Percentiles rank a stretch among this genome's conserved stretches.
Conservation (phyloP, 2,888 invertebrate genomes). For the Opisthograptis luteolata region DNA sequence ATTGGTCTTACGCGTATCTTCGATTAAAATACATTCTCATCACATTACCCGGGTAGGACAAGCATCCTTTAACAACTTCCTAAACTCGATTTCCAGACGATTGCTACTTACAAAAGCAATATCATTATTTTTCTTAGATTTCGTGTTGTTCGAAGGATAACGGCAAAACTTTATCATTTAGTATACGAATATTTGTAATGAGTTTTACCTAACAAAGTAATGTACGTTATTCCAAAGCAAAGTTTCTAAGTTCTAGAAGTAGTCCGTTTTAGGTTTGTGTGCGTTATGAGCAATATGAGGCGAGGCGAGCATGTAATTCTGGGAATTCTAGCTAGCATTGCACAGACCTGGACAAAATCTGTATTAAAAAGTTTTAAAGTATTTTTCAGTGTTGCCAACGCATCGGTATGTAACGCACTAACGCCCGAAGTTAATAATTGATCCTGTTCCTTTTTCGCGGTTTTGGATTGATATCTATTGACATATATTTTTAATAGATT, state of each 20-base stretch:
- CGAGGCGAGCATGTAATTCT: no score
- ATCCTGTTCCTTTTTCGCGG: no score
- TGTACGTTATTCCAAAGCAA: background rate
- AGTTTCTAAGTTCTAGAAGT: background rate
- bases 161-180: slow-evolving; percentile 21
- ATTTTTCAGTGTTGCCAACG: no score
- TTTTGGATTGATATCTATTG: no score
- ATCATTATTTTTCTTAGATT: slow-evolving; percentile 29
- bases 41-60: slow-evolving; percentile 2
- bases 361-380: no score
- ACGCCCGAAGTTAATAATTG: no score
- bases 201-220: slow-evolving; percentile 19
- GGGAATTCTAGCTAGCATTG: no score
- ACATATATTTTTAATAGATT: no score
- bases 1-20: no score
- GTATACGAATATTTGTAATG: slow-evolving; percentile 20
- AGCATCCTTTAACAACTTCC: slow-evolving; percentile 21
- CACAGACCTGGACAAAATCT: no score
- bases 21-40: background rate
- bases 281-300: no score
- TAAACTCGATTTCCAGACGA: slow-evolving; percentile 27
- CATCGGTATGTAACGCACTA: no score
- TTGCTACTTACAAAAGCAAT: slow-evolving; percentile 24
- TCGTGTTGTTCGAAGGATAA: slow-evolving; percentile 24
- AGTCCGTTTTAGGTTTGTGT: background rate